Percentiles rank a stretch among this genome's conserved stretches.
Evolutionary conservation across 2,888 invertebrate species (phyloP).

Genomic region (Tinea semifulvella): DNA sequence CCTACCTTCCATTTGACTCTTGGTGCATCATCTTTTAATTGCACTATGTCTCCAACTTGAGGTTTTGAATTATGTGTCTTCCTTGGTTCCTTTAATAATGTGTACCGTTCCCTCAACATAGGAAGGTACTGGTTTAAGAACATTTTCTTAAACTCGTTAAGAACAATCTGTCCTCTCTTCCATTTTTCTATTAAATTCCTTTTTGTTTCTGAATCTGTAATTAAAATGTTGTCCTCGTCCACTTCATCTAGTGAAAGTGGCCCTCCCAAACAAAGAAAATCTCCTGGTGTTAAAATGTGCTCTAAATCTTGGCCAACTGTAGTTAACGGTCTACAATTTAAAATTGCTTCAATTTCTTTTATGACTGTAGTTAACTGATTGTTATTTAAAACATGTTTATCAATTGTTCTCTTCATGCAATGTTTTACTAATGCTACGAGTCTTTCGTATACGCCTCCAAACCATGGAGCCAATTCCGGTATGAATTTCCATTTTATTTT

Average conservation of each 20-base stretch:
- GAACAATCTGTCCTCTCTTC: conserved; percentile 17
- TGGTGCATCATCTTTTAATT: conserved; percentile 15
- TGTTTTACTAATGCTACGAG: conserved; percentile 18
- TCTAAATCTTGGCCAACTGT: conserved; percentile 14
- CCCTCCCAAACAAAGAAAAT: conserved; percentile 6
- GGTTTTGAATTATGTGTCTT: no score
- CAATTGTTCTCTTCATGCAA: conserved; percentile 17
- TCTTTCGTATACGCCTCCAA: conserved; percentile 20
- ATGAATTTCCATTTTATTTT: conserved; percentile 18
- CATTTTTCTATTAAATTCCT: conserved; percentile 16
- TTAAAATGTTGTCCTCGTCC: neutral
- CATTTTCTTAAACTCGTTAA: conserved; percentile 18
- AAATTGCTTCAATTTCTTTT: conserved; percentile 17
- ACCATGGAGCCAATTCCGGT: conserved; percentile 19
- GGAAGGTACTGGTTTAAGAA: conserved; percentile 15
- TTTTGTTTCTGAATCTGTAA: conserved; percentile 12
- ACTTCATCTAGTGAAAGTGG: neutral
- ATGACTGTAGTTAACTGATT: conserved; percentile 13
- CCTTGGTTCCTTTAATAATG: no score
- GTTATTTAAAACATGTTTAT: conserved; percentile 13
- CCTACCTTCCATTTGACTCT: conserved; percentile 16
- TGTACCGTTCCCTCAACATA: no score
- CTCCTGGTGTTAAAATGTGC: conserved; percentile 11
- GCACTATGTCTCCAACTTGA: conserved; percentile 14
- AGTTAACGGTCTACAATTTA: conserved; percentile 16